phyloP scores from a whole-genome alignment of 1,140 invertebrate genomes.

The Ganaspis sp. region DNA sequence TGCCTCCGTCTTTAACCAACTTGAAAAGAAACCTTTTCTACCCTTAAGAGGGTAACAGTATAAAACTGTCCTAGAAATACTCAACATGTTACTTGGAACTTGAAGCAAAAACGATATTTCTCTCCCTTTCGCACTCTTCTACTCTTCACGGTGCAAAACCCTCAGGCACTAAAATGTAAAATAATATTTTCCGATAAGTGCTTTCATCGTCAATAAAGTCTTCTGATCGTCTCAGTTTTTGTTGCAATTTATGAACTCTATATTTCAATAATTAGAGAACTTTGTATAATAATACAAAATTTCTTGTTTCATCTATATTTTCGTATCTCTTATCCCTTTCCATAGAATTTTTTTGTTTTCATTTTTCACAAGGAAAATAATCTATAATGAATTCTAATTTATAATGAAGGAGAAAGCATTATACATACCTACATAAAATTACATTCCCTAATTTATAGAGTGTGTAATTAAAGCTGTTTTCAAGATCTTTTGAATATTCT shows the following conservation, averaged over 20 bases:
- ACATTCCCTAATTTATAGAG: no score
- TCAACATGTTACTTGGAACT: conserved; percentile 3
- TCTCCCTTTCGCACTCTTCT: not conserved
- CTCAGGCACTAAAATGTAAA: not conserved
- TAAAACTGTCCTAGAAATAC: not conserved
- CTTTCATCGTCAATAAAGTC: not conserved
- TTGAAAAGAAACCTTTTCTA: not conserved
- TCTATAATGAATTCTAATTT: no score
- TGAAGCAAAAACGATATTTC: not conserved
- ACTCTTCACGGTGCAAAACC: not conserved
- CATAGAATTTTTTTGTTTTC: no score
- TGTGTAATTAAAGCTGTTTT: no score
- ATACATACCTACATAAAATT: no score
- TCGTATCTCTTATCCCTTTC: no score
- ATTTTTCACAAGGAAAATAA: no score
- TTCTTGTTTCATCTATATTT: no score
- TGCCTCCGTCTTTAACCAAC: not conserved
- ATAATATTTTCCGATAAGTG: conserved; percentile 3
- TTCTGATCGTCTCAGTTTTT: not conserved
- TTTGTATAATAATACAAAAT: no score
- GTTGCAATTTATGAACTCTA: not conserved
- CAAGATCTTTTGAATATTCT: no score
- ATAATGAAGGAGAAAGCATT: no score
- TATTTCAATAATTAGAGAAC: not conserved
- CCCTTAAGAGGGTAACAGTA: not conserved